Conservation (phyloP, 1,140 invertebrate genomes). For the Acyrthosiphon pisum region DNA sequence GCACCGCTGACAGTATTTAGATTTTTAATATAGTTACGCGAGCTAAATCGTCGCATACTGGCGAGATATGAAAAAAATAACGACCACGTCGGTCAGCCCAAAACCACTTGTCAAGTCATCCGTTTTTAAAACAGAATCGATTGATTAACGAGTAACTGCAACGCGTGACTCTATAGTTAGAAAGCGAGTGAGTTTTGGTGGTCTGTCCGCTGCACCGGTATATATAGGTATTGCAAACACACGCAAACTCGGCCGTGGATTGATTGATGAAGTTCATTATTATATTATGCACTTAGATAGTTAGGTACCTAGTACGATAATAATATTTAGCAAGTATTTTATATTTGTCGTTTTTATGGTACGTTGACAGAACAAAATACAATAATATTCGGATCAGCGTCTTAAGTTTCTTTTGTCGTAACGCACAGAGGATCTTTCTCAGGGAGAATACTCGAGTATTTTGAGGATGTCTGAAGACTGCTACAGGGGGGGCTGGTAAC, state of each 20-base stretch:
- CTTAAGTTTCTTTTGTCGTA: neutral
- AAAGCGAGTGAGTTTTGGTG: slow-evolving; percentile 24
- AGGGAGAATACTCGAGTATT: too few species aligned
- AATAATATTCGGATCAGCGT: neutral
- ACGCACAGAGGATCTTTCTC: neutral
- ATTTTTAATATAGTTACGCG: neutral
- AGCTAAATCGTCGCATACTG: neutral
- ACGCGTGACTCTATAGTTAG: slow-evolving; percentile 4
- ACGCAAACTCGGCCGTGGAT: neutral
- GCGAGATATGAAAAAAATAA: slow-evolving; percentile 29
- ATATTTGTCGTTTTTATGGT: too few species aligned
- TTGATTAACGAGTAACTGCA: slow-evolving; percentile 31
- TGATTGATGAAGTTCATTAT: slow-evolving; percentile 30
- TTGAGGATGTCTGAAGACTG: neutral
- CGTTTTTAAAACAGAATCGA: neutral
- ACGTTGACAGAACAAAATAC: neutral
- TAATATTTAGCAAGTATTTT: neutral
- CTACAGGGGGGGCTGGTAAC: too few species aligned
- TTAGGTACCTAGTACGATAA: neutral
- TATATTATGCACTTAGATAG: neutral
- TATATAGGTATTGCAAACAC: neutral
- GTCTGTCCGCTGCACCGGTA: neutral
- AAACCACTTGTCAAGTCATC: slow-evolving; percentile 43
- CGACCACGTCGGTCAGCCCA: neutral
- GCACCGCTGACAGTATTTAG: slow-evolving; percentile 15